Base-by-base conservation (phyloP, 2,113 vertebrate genomes). In the Rhipidura dahli region DNA sequence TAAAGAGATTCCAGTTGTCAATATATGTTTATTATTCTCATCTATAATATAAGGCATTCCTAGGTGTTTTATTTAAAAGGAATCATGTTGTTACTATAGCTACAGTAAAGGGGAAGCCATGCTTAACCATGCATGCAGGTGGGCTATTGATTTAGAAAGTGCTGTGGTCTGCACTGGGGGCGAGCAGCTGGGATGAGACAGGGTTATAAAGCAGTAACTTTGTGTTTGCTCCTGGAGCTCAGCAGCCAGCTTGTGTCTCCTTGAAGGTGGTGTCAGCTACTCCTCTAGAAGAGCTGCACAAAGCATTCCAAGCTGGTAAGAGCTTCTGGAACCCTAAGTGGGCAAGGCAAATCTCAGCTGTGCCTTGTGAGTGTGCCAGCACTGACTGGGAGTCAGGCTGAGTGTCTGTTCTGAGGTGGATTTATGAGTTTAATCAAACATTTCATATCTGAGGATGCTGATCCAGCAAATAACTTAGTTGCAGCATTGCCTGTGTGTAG, bases 351-450 rank as follows among this genome's bases (percentile, higher is more conserved):
- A 92, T 75, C 56, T 89, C 56, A 69, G 76, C 69, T 87, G 73
- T 79, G 53, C 45, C 69, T 84, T 1, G 1, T 54, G 65, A 65
- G 33, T 1, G 1, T 40, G 49, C 40, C 70, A 83, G 39, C 18
- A 31, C 28, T 13, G 30, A 28, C 37, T 44, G 68, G 47, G 56
- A 92, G 87, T 54, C 53, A 60, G 44, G n/a, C 44, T 80, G 40
- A 79, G 24, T 6, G 4, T 42, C 84, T 87, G 59, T 65, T 79
- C 71, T 39, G 59, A 82, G 88, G 37, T 61, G 90, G 44, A 75
- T 95, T 94, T 89, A 85, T 59, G 86, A 81, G 54, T 64, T 78
- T 60, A 90, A 94, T 91, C 86, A 86, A 92, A 77, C 68, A 19
- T 40, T 91, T 87, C 49, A 3, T 68, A 47, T 91, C 51, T 64